Percentiles rank a stretch among this genome's conserved stretches.
These are phyloP conservation scores for Paralichthys olivaceus DNA, from an alignment of 2,113 vertebrate species.

Conservation along the genomic window DNA sequence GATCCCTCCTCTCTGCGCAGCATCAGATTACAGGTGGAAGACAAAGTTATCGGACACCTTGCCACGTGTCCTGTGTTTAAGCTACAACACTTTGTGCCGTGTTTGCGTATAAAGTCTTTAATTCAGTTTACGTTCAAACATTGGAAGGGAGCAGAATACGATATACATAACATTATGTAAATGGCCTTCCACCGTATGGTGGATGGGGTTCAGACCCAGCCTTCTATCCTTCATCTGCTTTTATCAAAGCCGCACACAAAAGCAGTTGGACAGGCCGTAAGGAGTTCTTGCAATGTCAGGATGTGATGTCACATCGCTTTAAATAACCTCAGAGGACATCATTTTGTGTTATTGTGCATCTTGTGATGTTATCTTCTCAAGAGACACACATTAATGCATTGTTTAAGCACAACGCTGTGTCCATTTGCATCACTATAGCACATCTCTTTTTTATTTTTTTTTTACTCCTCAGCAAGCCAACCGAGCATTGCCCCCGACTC, in stretches of 20 bases:
- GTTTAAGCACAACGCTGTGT: constrained; percentile 63
- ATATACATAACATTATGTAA: constrained; percentile 79
- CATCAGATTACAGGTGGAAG: constrained; percentile 83
- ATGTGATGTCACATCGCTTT: constrained; percentile 70
- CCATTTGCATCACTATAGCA: constrained; percentile 72
- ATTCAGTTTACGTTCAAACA: constrained; percentile 53
- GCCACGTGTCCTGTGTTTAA: constrained; percentile 65
- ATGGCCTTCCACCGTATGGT: constrained; percentile 27
- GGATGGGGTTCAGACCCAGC: constrained; percentile 38
- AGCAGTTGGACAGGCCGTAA: constrained; percentile 52
- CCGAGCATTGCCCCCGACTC: constrained; percentile 19
- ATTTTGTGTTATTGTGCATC: constrained; percentile 57
- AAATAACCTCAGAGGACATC: constrained; percentile 71
- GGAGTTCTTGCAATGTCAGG: constrained; percentile 69
- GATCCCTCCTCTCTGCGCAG: constrained; percentile 61
- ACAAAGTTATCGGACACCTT: constrained; percentile 77
- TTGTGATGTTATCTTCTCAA: constrained; percentile 66
- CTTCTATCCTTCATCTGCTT: constrained; percentile 64
- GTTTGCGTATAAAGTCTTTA: constrained; percentile 18
- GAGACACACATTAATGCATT: constrained; percentile 57
- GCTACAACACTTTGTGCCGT: constrained; percentile 29
- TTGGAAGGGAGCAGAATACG: constrained; percentile 51
- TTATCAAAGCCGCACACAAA: constrained; percentile 65
- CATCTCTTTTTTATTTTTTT: constrained; percentile 14
- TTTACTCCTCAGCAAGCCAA: constrained; percentile 20